Evolutionary conservation across 2,888 invertebrate genomes (phyloP), one percentile per base, ranked within the genome.

Genomic region (Cartodere bifasciata): DNA sequence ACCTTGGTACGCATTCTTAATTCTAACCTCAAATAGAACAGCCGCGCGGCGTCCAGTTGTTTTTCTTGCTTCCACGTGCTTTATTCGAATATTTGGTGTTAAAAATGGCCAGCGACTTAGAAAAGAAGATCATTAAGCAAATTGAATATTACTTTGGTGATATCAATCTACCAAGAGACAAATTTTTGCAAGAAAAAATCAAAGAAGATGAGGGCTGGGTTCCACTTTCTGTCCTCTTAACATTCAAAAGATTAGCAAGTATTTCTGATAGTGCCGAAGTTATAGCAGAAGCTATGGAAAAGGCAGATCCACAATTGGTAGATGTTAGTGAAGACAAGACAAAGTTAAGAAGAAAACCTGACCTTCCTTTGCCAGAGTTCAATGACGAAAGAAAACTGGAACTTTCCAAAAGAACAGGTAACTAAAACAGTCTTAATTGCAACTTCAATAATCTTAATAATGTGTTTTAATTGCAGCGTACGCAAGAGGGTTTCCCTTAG

Each of bases 121-220:
- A 79, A 34, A 59, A 57, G 29, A 66, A 69, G 32, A 76, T 82
- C 25, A 73, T 80, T 40, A 68, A 70, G 4, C 82, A 80, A 58
- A 63, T 79, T 4, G 72, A 73, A 49, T 72, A 70, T 50, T 74
- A 74, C 52, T 74, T 72, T 42, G 92, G 97, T 28, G 88, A 98
- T 58, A 70, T 82, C 4, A 98, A 98, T 62, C 65, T 98, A 29
- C 78, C 81, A 1, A 72, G 83, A 36, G 97, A 98, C 56, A 91
- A 85, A 59, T 98, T 95, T 55, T 65, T 98, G n/a, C 73, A 77
- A 45, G 84, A 85, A 37, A 81, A 91, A 61, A 72, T 84, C 1
- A 75, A 75, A 43, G 65, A 84, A 40, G 84, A 90, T 43, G 84
- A 91, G 31, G 95, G 87, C 2, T 90, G 97, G 97, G 73, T 98